Evolutionary conservation across 2,113 vertebrate species (phyloP).

Genomic region (Erythrocercus mccallii): DNA sequence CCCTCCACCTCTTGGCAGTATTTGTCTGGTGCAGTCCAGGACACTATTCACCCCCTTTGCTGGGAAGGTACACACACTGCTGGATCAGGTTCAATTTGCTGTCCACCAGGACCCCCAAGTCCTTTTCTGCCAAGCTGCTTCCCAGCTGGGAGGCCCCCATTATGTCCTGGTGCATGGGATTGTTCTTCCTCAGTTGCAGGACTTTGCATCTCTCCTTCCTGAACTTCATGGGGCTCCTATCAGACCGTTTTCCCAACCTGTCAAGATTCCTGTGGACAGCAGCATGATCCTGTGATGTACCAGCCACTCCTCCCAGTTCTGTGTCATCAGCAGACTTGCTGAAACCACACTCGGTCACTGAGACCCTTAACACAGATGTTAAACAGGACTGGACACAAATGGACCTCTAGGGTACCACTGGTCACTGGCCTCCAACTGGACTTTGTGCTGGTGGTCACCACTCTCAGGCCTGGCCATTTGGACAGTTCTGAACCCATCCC

Average conservation of each 20-base stretch:
- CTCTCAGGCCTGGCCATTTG: background rate
- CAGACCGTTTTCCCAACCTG: background rate
- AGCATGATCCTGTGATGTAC: background rate
- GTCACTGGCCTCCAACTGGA: background rate
- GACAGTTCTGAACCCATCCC: background rate
- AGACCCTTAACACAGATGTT: background rate
- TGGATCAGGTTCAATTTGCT: background rate
- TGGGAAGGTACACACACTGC: background rate
- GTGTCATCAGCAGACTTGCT: background rate
- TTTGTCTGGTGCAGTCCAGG: background rate
- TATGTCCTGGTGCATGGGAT: background rate
- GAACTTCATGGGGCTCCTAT: background rate
- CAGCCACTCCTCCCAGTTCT: background rate
- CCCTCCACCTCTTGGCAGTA: background rate
- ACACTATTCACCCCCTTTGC: background rate
- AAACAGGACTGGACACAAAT: background rate
- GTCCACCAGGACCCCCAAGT: background rate
- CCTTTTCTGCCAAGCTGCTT: background rate
- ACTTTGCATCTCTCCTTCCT: background rate
- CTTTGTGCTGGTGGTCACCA: background rate
- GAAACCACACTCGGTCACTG: rapidly evolving
- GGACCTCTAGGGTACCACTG: too few species aligned
- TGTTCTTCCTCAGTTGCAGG: background rate
- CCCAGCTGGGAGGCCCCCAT: background rate
- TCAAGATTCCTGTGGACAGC: background rate